These are phyloP conservation scores for Cheilosia pagana DNA, from an alignment of 2,888 invertebrate species.

Conservation along the genomic window DNA sequence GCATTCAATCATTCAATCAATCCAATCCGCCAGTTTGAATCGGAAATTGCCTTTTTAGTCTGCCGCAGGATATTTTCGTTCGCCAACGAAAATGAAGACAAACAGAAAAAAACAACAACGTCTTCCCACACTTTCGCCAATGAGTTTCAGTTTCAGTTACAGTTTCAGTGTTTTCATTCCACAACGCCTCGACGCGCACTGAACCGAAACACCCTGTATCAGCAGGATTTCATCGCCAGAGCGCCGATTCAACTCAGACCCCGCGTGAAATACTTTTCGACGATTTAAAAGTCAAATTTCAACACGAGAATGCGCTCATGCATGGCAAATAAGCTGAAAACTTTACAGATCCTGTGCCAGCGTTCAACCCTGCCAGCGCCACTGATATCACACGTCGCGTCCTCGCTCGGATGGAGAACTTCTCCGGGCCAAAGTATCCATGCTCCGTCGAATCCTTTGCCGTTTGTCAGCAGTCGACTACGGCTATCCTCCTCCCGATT, in stretches of 20 bases:
- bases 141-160: too few relatives aligned
- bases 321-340: slow-evolving; percentile 72
- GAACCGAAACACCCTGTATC: slow-evolving; percentile 63
- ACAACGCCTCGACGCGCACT: slow-evolving; percentile 38
- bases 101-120: not conserved
- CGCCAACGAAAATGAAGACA: too few relatives aligned
- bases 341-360: slow-evolving; percentile 50
- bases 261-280: slow-evolving; percentile 41
- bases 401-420: not conserved
- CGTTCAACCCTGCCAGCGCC: slow-evolving; percentile 35
- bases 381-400: slow-evolving; percentile 57
- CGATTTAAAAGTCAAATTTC: slow-evolving; percentile 74
- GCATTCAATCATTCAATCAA: slow-evolving; percentile 66
- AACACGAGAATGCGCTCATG: slow-evolving; percentile 69
- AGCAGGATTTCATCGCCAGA: slow-evolving; percentile 10
- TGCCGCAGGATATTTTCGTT: slow-evolving; percentile 19
- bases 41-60: slow-evolving; percentile 51
- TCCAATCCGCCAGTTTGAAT: slow-evolving; percentile 44
- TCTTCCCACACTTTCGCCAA: slow-evolving; percentile 17
- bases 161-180: slow-evolving; percentile 3
- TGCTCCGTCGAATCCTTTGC: slow-evolving; percentile 35
- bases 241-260: slow-evolving; percentile 2
- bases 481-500: slow-evolving; percentile 27
- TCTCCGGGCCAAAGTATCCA: slow-evolving; percentile 4
- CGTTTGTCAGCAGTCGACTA: too few relatives aligned